phyloP scores from a whole-genome alignment of 2,113 vertebrate species.

The Rhea pennata region DNA sequence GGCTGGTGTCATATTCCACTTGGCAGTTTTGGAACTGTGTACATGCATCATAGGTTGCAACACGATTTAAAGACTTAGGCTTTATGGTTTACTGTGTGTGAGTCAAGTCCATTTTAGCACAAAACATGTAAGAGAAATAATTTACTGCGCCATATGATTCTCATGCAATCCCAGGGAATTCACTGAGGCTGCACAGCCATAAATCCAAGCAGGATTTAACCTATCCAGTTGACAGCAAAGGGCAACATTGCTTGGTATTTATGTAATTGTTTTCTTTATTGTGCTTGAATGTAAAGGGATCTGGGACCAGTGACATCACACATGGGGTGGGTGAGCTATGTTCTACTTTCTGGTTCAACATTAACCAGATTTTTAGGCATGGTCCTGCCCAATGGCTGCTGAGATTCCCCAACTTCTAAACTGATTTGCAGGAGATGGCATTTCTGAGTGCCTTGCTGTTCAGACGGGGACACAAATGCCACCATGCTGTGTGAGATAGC shows the following conservation, averaged over 20 bases:
- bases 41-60: background rate
- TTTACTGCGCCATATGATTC: background rate
- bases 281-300: slow-evolving; percentile 12
- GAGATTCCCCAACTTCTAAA: background rate
- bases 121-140: background rate
- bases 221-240: slow-evolving; percentile 2
- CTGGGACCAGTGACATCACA: background rate
- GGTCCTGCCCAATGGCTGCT: background rate
- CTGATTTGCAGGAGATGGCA: background rate
- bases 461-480: background rate
- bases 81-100: background rate
- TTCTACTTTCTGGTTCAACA: background rate
- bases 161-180: background rate
- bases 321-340: background rate
- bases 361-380: background rate
- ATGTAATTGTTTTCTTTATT: slow-evolving; percentile 26
- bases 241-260: slow-evolving; percentile 13
- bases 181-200: background rate
- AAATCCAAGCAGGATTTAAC: slow-evolving; percentile 51
- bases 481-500: fast-evolving
- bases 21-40: background rate
- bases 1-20: background rate
- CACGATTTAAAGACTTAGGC: background rate
- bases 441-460: background rate
- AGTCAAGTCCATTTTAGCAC: background rate